phyloP scores from a whole-genome alignment of 2,113 vertebrate genomes.

The Oophaga pumilio region DNA sequence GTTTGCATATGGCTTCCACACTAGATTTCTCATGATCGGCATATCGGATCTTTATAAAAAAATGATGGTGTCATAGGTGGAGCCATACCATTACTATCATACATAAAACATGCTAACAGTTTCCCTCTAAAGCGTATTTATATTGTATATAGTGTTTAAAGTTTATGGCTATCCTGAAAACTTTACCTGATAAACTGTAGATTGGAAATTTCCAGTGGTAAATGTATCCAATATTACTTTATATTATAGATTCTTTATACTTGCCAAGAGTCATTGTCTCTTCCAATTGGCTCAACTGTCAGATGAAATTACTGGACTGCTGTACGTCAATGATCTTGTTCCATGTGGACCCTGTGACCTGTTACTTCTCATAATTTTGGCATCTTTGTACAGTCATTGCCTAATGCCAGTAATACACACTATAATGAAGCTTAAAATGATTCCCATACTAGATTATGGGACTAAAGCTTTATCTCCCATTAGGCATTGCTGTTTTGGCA shows the following conservation, averaged over 20 bases:
- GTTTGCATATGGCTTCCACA: too few species aligned
- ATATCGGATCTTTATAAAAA: too few species aligned
- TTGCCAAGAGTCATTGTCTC: not conserved
- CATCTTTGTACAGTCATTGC: not conserved
- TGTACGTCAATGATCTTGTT: constrained; percentile 17
- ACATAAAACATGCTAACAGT: too few species aligned
- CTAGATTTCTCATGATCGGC: too few species aligned
- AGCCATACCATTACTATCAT: too few species aligned
- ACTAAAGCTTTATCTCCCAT: constrained; percentile 33
- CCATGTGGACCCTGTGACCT: not conserved
- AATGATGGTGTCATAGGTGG: too few species aligned
- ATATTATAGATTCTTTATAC: not conserved
- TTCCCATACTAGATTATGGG: constrained; percentile 44
- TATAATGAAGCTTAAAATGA: constrained; percentile 5
- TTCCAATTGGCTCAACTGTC: not conserved
- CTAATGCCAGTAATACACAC: not conserved
- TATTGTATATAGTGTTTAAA: too few species aligned
- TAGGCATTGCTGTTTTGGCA: constrained; percentile 42
- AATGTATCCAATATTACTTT: constrained; percentile 1
- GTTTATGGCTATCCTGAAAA: too few species aligned
- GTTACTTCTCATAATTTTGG: constrained; percentile 24
- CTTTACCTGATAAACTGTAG: not conserved
- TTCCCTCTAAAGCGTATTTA: too few species aligned
- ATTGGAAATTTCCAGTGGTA: not conserved
- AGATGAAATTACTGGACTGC: constrained; percentile 26